Evolutionary conservation across 1,140 invertebrate species (phyloP).

Genomic region (Lordiphosa collinella): DNA sequence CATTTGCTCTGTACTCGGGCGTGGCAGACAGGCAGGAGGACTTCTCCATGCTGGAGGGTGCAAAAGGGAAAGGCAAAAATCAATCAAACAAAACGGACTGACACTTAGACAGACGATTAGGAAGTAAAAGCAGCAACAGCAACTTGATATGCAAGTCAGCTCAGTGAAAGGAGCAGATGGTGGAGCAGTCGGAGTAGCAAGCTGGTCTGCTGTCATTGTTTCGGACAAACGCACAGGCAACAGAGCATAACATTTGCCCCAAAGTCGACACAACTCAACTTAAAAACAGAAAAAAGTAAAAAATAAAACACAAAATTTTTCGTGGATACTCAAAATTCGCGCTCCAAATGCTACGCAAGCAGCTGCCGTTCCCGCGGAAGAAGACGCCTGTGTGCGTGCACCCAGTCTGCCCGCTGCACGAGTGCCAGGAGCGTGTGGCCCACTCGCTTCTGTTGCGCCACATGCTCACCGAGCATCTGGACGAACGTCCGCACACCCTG

Average conservation of each 20-base stretch:
- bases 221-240: conserved; percentile 9
- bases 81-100: conserved; percentile 55
- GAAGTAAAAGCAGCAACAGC: conserved; percentile 38
- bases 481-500: background rate
- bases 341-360: background rate
- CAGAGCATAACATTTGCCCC: conserved; percentile 3
- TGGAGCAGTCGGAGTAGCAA: too few relatives aligned
- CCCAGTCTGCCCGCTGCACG: background rate
- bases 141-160: conserved; percentile 54
- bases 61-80: conserved; percentile 26
- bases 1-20: conserved; percentile 14
- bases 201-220: conserved; percentile 4
- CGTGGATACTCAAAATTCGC: background rate
- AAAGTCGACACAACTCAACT: background rate
- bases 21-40: background rate
- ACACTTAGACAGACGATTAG: conserved; percentile 57
- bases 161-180: background rate
- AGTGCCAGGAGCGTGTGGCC: conserved; percentile 1
- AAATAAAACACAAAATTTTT: background rate
- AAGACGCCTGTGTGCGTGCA: background rate
- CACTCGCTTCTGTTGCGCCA: conserved; percentile 12
- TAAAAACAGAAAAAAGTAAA: background rate
- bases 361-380: background rate
- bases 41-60: background rate
- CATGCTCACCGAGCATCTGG: conserved; percentile 6